Percentiles rank a stretch among this genome's conserved stretches.
phyloP scores from a whole-genome alignment of 1,140 invertebrate genomes.

The Sinonovacula constricta region DNA sequence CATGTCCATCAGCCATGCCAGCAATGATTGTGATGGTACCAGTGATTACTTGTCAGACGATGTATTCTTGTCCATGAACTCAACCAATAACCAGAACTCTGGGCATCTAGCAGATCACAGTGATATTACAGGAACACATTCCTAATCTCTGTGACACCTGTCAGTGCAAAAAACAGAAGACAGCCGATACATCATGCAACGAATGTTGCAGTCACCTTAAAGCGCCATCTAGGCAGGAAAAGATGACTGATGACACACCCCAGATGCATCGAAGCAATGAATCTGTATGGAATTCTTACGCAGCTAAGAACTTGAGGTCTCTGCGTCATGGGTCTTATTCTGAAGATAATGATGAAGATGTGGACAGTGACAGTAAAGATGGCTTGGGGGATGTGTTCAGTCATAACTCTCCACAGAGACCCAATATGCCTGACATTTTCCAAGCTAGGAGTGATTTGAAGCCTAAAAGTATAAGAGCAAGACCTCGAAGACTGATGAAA shows the following conservation, averaged over 20 bases:
- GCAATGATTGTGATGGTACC: too few species aligned
- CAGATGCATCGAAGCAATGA: constrained; percentile 67
- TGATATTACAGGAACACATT: too few species aligned
- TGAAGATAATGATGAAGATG: constrained; percentile 54
- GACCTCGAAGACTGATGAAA: constrained; percentile 29
- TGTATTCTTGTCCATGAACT: too few species aligned
- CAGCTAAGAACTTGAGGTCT: constrained; percentile 67
- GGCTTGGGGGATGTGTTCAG: not conserved
- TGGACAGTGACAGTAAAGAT: not conserved
- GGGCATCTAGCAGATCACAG: too few species aligned
- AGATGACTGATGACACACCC: constrained; percentile 67
- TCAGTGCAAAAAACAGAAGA: too few species aligned
- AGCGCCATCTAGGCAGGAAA: constrained; percentile 61
- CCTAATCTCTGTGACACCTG: too few species aligned
- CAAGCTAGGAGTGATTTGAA: not conserved
- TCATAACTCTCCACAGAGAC: not conserved
- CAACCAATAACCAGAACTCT: too few species aligned
- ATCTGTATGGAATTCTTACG: constrained; percentile 70
- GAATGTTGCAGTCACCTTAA: constrained; percentile 68
- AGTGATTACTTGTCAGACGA: too few species aligned
- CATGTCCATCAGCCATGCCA: not conserved
- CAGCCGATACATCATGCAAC: too few species aligned
- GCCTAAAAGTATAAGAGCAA: not conserved
- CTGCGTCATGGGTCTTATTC: constrained; percentile 72
- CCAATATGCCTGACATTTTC: not conserved